Conservation (phyloP, 2,113 vertebrate genomes). For the Dunckerocampus dactyliophorus region DNA sequence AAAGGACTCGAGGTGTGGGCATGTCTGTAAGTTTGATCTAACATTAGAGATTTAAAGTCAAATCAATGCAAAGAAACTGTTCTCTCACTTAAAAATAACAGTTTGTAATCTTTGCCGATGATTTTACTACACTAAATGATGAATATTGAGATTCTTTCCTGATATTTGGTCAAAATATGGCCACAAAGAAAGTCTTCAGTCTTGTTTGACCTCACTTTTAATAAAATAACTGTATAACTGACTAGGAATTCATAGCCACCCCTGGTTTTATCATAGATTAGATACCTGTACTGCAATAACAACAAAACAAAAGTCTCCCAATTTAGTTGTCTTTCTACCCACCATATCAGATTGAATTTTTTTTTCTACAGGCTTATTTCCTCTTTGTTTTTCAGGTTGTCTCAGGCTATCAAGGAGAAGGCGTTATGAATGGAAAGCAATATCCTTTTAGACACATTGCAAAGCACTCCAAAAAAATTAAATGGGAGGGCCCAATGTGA, state of each 20-base stretch:
- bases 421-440: conserved; percentile 34
- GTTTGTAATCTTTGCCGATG: conserved; percentile 35
- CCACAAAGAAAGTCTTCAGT: not conserved
- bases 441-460: conserved; percentile 39
- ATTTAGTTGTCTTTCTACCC: conserved; percentile 11
- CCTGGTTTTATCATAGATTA: conserved; percentile 27
- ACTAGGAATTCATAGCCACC: conserved; percentile 29
- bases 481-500: too few species aligned
- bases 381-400: conserved; percentile 41
- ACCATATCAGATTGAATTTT: conserved; percentile 35
- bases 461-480: too few species aligned
- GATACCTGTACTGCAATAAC: conserved; percentile 29
- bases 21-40: conserved; percentile 35
- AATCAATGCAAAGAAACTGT: conserved; percentile 35
- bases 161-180: too few species aligned
- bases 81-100: conserved; percentile 25
- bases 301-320: conserved; percentile 21
- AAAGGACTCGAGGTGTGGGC: too few species aligned
- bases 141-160: too few species aligned
- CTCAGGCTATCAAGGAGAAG: conserved; percentile 14
- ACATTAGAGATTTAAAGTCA: conserved; percentile 34
- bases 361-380: conserved; percentile 39
- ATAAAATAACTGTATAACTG: conserved; percentile 29
- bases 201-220: conserved; percentile 26
- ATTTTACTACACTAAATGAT: not conserved